Percentiles rank a stretch among this genome's conserved stretches.
Evolutionary conservation across 2,888 invertebrate genomes (phyloP).

Genomic region (Lydus trimaculatus): DNA sequence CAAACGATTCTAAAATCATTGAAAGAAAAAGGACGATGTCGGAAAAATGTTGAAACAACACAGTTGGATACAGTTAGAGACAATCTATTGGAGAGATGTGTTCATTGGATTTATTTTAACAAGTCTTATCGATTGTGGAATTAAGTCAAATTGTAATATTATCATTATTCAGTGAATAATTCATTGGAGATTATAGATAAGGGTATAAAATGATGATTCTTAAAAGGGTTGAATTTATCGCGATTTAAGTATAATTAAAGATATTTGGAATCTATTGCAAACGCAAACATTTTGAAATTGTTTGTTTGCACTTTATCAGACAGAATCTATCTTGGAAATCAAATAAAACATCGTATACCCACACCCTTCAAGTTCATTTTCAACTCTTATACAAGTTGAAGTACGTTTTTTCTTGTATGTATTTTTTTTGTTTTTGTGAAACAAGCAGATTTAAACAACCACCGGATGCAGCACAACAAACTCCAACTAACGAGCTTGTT

Average conservation of each 20-base stretch:
- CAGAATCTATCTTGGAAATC: not conserved
- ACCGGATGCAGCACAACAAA: conserved; percentile 25
- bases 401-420: not conserved
- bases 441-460: conserved; percentile 14
- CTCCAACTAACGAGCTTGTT: conserved; percentile 26
- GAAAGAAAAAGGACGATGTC: not conserved
- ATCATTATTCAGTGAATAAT: not conserved
- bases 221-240: conserved; percentile 19
- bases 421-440: not conserved
- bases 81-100: conserved; percentile 18
- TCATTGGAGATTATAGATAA: not conserved
- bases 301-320: conserved; percentile 3
- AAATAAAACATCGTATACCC: not conserved
- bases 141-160: not conserved
- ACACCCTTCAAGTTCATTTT: not conserved
- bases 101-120: conserved; percentile 11
- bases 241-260: conserved; percentile 26
- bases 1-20: conserved; percentile 17
- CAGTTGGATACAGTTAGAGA: conserved; percentile 19
- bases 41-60: conserved; percentile 16
- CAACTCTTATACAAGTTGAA: not conserved
- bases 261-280: not conserved
- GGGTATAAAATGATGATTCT: not conserved
- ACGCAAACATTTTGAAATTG: not conserved
- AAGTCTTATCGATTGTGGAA: no score